Conservation (phyloP, 2,888 invertebrate species). For the Eilema sororculum region DNA sequence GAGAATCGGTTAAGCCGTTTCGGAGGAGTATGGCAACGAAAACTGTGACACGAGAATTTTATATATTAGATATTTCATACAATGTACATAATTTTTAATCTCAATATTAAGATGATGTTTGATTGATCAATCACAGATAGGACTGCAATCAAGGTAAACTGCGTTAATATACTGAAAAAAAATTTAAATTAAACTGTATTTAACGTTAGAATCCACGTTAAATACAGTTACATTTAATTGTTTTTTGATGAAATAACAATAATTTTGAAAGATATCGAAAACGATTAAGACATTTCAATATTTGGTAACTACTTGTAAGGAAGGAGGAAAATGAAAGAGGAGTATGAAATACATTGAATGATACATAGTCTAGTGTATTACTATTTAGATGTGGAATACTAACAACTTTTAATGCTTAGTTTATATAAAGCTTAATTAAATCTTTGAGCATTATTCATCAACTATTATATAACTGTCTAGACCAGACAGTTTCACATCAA, state of each 20-base stretch:
- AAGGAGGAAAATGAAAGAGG: neutral
- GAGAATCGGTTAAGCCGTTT: no score
- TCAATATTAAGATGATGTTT: no score
- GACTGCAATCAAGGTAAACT: no score
- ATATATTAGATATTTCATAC: no score
- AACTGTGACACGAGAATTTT: no score
- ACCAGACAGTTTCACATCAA: neutral
- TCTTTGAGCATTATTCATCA: neutral
- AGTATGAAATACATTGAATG: neutral
- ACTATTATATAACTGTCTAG: slow-evolving; percentile 1
- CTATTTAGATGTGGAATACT: neutral
- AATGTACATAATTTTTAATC: no score
- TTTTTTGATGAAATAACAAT: neutral
- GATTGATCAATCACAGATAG: no score
- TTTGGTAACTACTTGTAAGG: neutral
- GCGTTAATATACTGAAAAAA: no score
- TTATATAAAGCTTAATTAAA: slow-evolving; percentile 4
- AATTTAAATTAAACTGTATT: no score
- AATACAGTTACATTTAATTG: neutral
- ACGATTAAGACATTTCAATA: no score
- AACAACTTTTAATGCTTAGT: neutral
- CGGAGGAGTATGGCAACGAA: no score
- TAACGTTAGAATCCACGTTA: neutral
- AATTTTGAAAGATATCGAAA: neutral
- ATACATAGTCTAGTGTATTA: neutral